Evolutionary conservation across 1,140 invertebrate genomes (phyloP).

Genomic region (Acromyrmex heyeri): DNA sequence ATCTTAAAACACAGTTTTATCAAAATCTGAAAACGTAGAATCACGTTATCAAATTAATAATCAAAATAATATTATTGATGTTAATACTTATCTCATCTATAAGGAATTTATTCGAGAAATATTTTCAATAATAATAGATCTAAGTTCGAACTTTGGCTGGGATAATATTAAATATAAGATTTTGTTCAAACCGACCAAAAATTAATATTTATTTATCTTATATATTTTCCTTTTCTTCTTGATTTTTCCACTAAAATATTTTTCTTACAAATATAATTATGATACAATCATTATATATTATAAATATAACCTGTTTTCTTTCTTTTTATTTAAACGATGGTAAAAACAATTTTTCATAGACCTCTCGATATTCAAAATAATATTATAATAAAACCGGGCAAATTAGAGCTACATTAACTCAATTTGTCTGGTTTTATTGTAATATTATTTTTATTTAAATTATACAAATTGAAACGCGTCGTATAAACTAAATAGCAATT

Average conservation of each 20-base stretch:
- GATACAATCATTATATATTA: no score
- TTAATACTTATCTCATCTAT: not conserved
- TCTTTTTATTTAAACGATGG: not conserved
- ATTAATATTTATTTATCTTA: conserved; percentile 13
- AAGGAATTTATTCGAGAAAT: not conserved
- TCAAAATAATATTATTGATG: not conserved
- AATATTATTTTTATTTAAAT: not conserved
- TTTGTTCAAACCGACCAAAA: not conserved
- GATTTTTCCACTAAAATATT: not conserved
- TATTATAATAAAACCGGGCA: no score
- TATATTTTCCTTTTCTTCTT: not conserved
- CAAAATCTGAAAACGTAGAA: not conserved
- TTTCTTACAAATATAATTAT: not conserved
- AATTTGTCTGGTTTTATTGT: no score
- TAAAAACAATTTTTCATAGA: no score
- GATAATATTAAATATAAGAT: not conserved
- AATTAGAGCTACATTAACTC: no score
- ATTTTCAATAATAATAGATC: not conserved
- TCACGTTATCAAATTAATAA: not conserved
- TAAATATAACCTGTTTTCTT: not conserved
- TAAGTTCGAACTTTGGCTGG: not conserved
- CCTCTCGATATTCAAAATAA: no score
- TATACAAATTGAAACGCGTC: not conserved
- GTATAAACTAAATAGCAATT: not conserved
- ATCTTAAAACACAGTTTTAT: not conserved